Evolutionary conservation across 1,140 invertebrate genomes (phyloP).

Genomic region (Brachionus plicatilis): DNA sequence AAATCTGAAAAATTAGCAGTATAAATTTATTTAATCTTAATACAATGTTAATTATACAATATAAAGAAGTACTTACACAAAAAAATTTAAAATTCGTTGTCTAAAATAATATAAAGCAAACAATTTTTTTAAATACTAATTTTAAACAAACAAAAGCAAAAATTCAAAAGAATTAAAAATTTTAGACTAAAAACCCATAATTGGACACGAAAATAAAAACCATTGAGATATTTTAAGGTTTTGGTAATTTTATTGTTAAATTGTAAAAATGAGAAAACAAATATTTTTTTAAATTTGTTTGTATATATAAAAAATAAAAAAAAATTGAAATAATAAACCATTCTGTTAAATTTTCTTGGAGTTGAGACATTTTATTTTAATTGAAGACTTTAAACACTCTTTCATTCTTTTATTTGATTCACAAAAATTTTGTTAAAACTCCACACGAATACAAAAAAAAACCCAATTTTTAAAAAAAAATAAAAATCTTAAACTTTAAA

Average conservation of each 20-base stretch:
- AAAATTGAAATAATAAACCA: neutral
- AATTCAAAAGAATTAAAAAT: too few relatives aligned
- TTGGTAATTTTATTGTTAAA: neutral
- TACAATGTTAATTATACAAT: too few relatives aligned
- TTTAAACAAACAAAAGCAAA: too few relatives aligned
- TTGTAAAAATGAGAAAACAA: too few relatives aligned
- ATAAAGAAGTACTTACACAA: too few relatives aligned
- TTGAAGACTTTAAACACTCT: neutral
- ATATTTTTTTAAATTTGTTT: neutral
- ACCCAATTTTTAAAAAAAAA: neutral
- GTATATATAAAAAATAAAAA: neutral
- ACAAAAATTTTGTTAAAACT: neutral
- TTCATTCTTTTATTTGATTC: neutral
- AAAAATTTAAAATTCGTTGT: too few relatives aligned
- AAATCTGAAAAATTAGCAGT: too few relatives aligned
- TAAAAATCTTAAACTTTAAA: neutral
- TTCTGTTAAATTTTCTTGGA: neutral
- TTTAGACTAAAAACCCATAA: too few relatives aligned
- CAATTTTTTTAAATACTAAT: too few relatives aligned
- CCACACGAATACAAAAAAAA: neutral
- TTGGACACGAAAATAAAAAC: too few relatives aligned
- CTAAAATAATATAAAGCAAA: too few relatives aligned
- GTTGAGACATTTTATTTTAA: neutral
- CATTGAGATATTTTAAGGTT: neutral
- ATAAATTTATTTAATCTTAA: too few relatives aligned